Evolutionary conservation across 2,797 vertebrate species (phyloP), one percentile per base, ranked within the genome.

Genomic region (Sylvia borin): DNA sequence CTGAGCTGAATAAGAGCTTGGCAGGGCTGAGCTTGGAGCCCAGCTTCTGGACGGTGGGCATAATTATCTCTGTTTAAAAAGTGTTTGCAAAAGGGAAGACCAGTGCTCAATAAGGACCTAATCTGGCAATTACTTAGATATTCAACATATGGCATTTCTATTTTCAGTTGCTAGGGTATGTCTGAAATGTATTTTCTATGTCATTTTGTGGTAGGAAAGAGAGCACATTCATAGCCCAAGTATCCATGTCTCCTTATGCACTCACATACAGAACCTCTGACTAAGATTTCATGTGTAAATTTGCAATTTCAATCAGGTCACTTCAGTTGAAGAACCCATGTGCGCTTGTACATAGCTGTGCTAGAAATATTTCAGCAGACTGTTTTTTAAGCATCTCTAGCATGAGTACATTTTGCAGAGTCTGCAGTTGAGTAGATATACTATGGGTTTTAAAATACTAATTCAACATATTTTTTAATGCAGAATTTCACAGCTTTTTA

Each of bases 181-280:
- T 72, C 75, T 86, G 75, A 92, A 91, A 91, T 91, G 73, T 72
- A 61, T 79, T 93, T 91, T 94, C 47, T 88, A 8, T 80, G 70
- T 84, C 36, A 70, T 90, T 96, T 85, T 88, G 82, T 86, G 87
- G 92, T 75, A 78, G 51, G 76, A 88, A 75, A 54, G 58, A 91
- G 50, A 73, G 36, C 29, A 31, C 45, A 90, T 80, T 94, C 89
- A 90, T 78, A 94, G 79, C 24, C 72, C 68, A 83, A 90, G n/a
- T 65, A 88, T 85, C 71, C 54, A 50, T 53, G 72, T 45, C 16
- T 85, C 62, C 34, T 85, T 72, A 81, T 64, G 26, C 34, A 42
- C 48, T 92, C 3, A 1, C 73, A 85, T 47, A 78, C 43, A 88
- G 89, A 93, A 50, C 48, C n/a, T 88, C 76, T 93, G 88, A 82